Evolutionary conservation across 1,140 invertebrate genomes (phyloP).

Genomic region (Drosophila lini): DNA sequence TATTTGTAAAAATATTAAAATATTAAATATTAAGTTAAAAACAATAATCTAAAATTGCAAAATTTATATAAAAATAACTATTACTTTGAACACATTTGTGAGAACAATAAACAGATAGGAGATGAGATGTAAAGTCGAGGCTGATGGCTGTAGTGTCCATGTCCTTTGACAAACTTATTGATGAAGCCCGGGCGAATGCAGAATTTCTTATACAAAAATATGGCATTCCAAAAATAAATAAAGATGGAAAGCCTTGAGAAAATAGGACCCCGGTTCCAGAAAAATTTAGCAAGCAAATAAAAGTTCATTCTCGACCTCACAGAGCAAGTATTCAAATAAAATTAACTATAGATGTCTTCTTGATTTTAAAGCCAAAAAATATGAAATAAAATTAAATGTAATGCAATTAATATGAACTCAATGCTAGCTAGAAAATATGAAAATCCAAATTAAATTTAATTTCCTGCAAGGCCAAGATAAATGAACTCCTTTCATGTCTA

Average conservation of each 20-base stretch:
- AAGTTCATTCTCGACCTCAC: conserved; percentile 7
- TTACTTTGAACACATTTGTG: neutral
- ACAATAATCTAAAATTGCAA: neutral
- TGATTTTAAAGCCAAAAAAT: neutral
- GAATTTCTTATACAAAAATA: conserved; percentile 24
- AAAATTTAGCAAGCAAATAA: conserved; percentile 19
- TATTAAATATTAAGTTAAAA: no score
- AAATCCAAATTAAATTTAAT: neutral
- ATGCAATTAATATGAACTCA: neutral
- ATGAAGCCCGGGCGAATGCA: conserved; percentile 45
- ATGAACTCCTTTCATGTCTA: neutral
- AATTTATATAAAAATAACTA: neutral
- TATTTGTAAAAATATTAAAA: neutral
- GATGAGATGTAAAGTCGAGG: neutral
- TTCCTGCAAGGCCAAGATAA: neutral
- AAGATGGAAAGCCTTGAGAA: neutral
- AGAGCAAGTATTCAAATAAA: neutral
- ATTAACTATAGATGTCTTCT: no score
- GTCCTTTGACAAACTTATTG: conserved; percentile 45
- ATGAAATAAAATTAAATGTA: neutral
- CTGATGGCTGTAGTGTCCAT: conserved; percentile 15
- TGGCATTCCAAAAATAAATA: conserved; percentile 3
- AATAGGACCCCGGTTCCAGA: neutral
- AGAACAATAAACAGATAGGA: neutral
- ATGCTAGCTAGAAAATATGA: no score